Conservation (phyloP, 2,797 vertebrate species). For the Clangula hyemalis region DNA sequence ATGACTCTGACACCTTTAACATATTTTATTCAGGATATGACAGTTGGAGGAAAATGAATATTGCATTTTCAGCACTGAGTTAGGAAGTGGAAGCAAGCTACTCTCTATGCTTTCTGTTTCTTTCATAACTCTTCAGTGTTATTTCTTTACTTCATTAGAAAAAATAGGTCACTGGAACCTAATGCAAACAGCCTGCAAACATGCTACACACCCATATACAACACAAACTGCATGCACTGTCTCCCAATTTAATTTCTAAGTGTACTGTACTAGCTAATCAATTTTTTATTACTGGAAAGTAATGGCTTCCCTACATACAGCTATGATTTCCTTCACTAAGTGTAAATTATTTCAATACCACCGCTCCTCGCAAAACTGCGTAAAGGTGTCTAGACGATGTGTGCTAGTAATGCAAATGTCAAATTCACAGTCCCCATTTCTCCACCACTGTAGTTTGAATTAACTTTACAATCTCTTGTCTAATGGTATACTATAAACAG, state of each 20-base stretch:
- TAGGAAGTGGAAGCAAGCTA: not conserved
- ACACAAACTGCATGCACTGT: not conserved
- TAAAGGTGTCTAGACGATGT: not conserved
- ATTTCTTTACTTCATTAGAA: not conserved
- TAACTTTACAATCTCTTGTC: constrained; percentile 1
- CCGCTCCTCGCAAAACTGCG: not conserved
- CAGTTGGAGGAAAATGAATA: not conserved
- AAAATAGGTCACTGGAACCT: not conserved
- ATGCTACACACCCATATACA: not conserved
- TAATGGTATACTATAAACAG: not conserved
- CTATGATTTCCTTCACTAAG: not conserved
- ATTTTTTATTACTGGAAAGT: not conserved
- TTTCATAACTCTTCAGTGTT: not conserved
- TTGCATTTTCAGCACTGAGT: not conserved
- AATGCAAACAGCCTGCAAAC: not conserved
- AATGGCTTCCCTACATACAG: not conserved
- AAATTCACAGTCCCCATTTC: not conserved
- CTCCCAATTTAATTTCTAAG: not conserved
- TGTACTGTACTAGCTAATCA: not conserved
- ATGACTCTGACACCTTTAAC: not conserved
- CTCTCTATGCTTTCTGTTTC: not conserved
- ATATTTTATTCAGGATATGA: not conserved
- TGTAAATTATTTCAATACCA: not conserved
- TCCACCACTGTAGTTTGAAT: not conserved
- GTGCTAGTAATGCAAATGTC: not conserved